Base-by-base conservation (phyloP, 2,797 vertebrate genomes). In the Anomalospiza imberbis region DNA sequence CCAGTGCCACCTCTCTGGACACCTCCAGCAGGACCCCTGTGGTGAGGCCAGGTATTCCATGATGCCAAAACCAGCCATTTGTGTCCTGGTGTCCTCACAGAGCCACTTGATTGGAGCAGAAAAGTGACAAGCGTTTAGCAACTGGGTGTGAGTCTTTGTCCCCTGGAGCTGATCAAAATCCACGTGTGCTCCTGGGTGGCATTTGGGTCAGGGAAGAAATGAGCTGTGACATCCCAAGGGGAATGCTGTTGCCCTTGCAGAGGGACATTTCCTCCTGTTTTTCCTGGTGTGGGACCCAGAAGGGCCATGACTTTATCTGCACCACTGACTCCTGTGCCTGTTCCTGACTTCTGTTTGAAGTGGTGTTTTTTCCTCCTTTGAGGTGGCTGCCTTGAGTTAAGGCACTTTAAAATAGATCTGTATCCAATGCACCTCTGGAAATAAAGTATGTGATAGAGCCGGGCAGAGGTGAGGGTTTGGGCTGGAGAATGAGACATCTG, bases 111-210 rank as follows among this genome's bases (percentile, higher is more conserved):
- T 1, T 32, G 50, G 9, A 36, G 7, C n/a, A 24, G 62, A 26
- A 44, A 16, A 28, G 34, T 8, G 66, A n/a, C 0, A 6, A 29
- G 40, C 0, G 0, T 6, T 10, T 16, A 40, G 24, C 36, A 5
- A 1, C 12, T 6, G 29, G 12, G 54, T 13, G 26, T 0, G 6
- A 68, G 67, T n/a, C 38, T 16, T 13, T 16, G 42, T 19, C 12
- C 57, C 29, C 34, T 58, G 57, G 34, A 58, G 34, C 34, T 58
- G 55, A 36, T 26, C 55, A 58, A 26, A 50, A 7, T 7, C 42
- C 0, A 0, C 7, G 14, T 1, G 58, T 10, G 38, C 58, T 34
- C 21, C 75, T 93, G 0, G 3, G 18, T 36, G 78, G 13, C 7
- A 0, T 28, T 9, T 13, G 29, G 29, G 58, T n/a, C 38, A 10